Conservation (phyloP, 1,140 invertebrate species). For the Mizuhopecten yessoensis region DNA sequence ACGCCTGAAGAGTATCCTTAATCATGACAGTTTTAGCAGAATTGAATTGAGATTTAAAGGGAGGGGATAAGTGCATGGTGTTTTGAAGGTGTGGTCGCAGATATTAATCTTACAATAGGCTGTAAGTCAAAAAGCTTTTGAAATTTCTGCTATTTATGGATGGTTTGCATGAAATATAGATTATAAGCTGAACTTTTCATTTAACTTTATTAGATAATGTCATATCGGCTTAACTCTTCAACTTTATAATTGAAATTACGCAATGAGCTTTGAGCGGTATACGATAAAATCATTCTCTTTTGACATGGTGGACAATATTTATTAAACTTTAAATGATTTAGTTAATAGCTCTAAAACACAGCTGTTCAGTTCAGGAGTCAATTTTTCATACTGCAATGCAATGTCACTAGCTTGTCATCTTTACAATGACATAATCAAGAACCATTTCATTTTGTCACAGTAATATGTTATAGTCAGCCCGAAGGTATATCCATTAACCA, state of each 20-base stretch:
- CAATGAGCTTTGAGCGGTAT: neutral
- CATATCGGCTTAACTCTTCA: neutral
- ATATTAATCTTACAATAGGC: conserved; percentile 29
- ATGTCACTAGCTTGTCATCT: conserved; percentile 11
- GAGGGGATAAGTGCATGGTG: conserved; percentile 9
- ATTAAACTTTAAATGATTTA: neutral
- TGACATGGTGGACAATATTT: neutral
- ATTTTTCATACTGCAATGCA: neutral
- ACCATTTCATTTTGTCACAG: neutral
- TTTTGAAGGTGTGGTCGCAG: conserved; percentile 31
- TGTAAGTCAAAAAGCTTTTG: neutral
- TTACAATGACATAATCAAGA: neutral
- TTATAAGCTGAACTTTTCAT: conserved; percentile 16
- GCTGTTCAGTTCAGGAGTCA: neutral
- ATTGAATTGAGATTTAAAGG: conserved; percentile 39
- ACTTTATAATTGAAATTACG: neutral
- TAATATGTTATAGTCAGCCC: neutral
- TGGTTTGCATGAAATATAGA: neutral
- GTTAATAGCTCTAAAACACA: neutral
- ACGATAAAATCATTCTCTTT: neutral
- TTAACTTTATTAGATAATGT: neutral
- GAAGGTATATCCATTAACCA: neutral
- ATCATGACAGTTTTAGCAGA: neutral
- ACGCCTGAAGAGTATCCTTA: neutral
- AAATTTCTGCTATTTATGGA: conserved; percentile 9